Evolutionary conservation across 2,888 invertebrate genomes (phyloP), one percentile per base, ranked within the genome.

Genomic region (Morinoia aosen): DNA sequence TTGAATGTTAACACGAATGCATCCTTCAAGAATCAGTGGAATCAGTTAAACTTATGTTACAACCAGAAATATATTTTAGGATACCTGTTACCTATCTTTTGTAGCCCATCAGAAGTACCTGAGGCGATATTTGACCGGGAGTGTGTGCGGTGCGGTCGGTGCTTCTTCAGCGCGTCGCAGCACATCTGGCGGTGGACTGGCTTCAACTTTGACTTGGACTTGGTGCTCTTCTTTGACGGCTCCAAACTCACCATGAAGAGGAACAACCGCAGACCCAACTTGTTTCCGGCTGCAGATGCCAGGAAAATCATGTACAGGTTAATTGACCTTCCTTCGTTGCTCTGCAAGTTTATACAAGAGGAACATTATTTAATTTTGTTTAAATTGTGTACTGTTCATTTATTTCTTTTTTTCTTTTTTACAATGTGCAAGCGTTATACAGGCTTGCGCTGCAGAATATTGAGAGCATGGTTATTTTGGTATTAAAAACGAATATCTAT

Each of bases 161-260:
- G 98, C 64, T 97, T 98, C 33, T 97, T 97, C 8, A 98, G 98
- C 48, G 96, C 97, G 90, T 98, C 98, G 94, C 98, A 98, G 97
- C 96, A 95, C 91, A 96, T 96, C 39, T 96, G 96, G 96, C 91
- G 98, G 96, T 98, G 98, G 98, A 98, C 98, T 12, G 98, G 98
- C 58, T 98, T 98, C 97, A 98, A 98, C 97, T 98, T 98, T 97
- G 98, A 98, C 7, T 97, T 98, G 95, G 98, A 98, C 97, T 97
- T 98, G 95, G 98, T 98, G 40, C 98, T 98, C 97, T 98, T 98
- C 40, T 98, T 98, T 95, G 98, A 98, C 96, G 98, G 98, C 14
- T 97, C 98, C 5, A 97, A 97, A 2, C 97, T 98, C 40, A 98
- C 98, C 94, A 98, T 98, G 95, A 98, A 98, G 96, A 97, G 98